Evolutionary conservation across 2,888 invertebrate species (phyloP), one percentile per base, ranked within the genome.

Genomic region (Dorcus hopei): DNA sequence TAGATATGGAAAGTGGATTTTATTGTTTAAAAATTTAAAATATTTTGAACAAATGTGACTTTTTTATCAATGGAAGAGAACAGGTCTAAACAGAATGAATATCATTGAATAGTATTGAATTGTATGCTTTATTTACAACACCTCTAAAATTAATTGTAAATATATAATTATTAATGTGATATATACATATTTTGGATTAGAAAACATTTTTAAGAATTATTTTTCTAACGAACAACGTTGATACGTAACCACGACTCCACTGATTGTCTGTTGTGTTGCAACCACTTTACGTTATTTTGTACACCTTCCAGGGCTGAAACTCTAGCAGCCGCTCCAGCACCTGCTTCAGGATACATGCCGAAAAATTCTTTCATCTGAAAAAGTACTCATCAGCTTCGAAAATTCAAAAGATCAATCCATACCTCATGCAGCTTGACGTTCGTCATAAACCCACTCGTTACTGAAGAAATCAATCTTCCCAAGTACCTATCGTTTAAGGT

Each of bases 401-500:
- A 50, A 39, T 26, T 16, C 9, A 9, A 16, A 8, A 52, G 38
- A 23, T 42, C 8, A 52, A 11, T 16, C n/a, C 11, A 7, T 73
- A 92, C 91, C 84, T 96, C 93, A 62, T 86, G 77, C 0, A 93
- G 80, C 73, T 87, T 87, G 0, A 81, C 78, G 54, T 86, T 80
- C 0, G 89, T 87, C 6, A 86, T 82, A 72, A 95, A 96, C 1
- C 80, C 79, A 2, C 74, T 73, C 0, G 91, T 89, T 51, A 95
- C 85, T 0, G 78, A 77, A 0, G 90, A 89, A 55, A 96, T 85
- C 63, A 93, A 69, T 49, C 84, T 80, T 8, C 95, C 95, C 47
- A 97, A 80, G 62, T 89, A 87, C 9, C 95, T 85, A 70, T 94
- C 90, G 75, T 93, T 94, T 33, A 94, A 79, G 0, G 90, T 87